Evolutionary conservation across 2,113 vertebrate species (phyloP).

Genomic region (Cottus gobio): DNA sequence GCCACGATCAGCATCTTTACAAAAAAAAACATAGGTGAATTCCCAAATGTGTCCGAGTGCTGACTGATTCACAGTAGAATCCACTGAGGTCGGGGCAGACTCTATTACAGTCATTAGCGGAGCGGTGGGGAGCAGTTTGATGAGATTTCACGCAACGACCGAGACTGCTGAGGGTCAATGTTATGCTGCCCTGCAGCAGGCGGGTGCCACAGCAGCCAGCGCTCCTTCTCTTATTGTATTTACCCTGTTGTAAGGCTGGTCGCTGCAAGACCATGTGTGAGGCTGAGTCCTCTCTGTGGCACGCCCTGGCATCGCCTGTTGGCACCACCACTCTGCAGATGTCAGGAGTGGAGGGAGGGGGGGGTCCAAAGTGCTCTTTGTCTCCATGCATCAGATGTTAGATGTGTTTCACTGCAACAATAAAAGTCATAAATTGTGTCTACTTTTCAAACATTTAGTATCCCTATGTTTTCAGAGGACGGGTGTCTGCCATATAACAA

Average conservation of each 20-base stretch:
- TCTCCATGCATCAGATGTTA: constrained; percentile 60
- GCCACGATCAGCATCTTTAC: constrained; percentile 53
- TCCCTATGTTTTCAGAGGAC: constrained; percentile 88
- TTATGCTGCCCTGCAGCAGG: constrained; percentile 66
- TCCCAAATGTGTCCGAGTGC: constrained; percentile 52
- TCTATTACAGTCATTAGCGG: constrained; percentile 75
- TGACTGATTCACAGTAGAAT: constrained; percentile 61
- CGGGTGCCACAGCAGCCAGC: constrained; percentile 51
- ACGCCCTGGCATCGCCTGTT: constrained; percentile 61
- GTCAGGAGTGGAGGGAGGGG: constrained; percentile 39
- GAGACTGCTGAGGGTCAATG: constrained; percentile 71
- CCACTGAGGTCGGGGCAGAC: constrained; percentile 58
- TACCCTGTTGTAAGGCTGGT: constrained; percentile 54
- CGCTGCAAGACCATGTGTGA: constrained; percentile 64
- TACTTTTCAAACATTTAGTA: constrained; percentile 14
- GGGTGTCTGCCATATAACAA: constrained; percentile 95
- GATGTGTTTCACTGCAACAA: constrained; percentile 43
- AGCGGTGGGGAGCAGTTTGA: constrained; percentile 72
- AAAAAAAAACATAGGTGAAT: constrained; percentile 44
- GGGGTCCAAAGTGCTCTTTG: constrained; percentile 54
- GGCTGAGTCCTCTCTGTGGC: constrained; percentile 56
- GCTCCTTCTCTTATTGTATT: constrained; percentile 65
- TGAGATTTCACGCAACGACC: constrained; percentile 70
- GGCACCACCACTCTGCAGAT: constrained; percentile 76
- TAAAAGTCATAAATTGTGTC: constrained; percentile 22